A percentile compares a stretch with the other conserved stretches of the same genome.
Evolutionary conservation across 1,140 invertebrate species (phyloP).

Genomic region (Centruroides sculpturatus): DNA sequence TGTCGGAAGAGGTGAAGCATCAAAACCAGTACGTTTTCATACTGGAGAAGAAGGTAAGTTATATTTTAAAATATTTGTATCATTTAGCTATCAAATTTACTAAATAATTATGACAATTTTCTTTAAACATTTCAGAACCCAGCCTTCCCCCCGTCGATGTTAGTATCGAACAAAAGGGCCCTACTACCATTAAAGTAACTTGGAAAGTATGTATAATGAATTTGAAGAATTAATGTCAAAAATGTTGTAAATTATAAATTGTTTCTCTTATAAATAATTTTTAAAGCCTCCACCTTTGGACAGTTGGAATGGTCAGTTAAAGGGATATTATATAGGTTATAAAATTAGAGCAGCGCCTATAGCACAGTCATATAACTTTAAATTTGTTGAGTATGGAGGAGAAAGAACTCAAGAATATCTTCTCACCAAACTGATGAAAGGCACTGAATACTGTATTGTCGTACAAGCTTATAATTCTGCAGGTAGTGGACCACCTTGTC

Average conservation of each 20-base stretch:
- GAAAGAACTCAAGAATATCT: constrained; percentile 15
- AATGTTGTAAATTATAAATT: background rate
- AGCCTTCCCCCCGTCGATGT: constrained; percentile 38
- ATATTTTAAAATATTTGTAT: background rate
- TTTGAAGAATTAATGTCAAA: background rate
- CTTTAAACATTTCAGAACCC: constrained; percentile 18
- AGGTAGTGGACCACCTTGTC: constrained; percentile 14
- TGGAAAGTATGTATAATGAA: constrained; percentile 54
- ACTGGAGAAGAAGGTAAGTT: constrained; percentile 55
- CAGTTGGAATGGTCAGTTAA: constrained; percentile 84
- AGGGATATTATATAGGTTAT: constrained; percentile 67
- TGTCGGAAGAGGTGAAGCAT: constrained; percentile 56
- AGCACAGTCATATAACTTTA: background rate
- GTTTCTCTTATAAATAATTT: background rate
- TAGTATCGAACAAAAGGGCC: constrained; percentile 72
- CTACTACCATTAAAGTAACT: constrained; percentile 74
- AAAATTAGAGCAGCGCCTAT: constrained; percentile 47
- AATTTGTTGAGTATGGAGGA: background rate
- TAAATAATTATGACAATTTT: background rate
- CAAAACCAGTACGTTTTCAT: constrained; percentile 59
- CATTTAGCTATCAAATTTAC: too few species aligned
- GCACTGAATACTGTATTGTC: constrained; percentile 17
- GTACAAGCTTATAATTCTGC: constrained; percentile 18
- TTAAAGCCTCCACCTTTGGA: constrained; percentile 53
- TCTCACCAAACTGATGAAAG: constrained; percentile 14